Base-by-base conservation (phyloP, 2,888 invertebrate genomes). In the Lepetodrilus schrolli region DNA sequence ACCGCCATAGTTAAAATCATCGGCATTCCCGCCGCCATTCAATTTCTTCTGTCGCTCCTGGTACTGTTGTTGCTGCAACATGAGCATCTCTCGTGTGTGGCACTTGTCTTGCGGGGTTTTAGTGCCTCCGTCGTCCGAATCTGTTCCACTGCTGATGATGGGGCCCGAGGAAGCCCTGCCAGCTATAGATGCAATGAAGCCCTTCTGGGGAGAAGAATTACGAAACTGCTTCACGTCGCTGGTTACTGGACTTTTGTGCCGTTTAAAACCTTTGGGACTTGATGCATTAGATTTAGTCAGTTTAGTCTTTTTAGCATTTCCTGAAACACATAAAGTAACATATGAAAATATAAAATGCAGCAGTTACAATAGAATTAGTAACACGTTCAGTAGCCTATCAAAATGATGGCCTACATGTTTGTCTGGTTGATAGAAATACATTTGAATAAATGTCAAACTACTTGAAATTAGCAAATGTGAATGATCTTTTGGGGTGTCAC, bases 61-160 rank as follows among this genome's bases (percentile, higher is more conserved):
- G 74, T 83, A 85, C 5, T 80, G 68, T 72, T 84, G 85, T 49
- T 84, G 86, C 74, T 85, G 84, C 21, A 86, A 69, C 82, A 86
- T 80, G 20, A 83, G 71, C 47, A 83, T 73, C 74, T 82, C 68
- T 21, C 72, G 71, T 30, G 30, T 58, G 23, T 26, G 58, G 13
- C 26, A 34, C 34, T 30, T 58, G 26, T 30, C 13, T 17, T 58
- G 26, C 7, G 58, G 26, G 2, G 58, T n/a, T n/a, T 58, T 30
- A 17, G 2, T 58, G 34, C 30, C 58, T 48, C 30, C 30, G 5
- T 23, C 58, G 13, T 58, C 58, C 13, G 17, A 7, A 43, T 43
- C 43, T 13, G 58, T n/a, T 58, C n/a, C 26, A 10, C 58, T 58
- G 13, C 17, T 4, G 43, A 17, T 43, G 43, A 17, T 17, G 0